These are phyloP conservation scores for Musca domestica DNA, from an alignment of 1,140 invertebrate species.

Conservation along the genomic window DNA sequence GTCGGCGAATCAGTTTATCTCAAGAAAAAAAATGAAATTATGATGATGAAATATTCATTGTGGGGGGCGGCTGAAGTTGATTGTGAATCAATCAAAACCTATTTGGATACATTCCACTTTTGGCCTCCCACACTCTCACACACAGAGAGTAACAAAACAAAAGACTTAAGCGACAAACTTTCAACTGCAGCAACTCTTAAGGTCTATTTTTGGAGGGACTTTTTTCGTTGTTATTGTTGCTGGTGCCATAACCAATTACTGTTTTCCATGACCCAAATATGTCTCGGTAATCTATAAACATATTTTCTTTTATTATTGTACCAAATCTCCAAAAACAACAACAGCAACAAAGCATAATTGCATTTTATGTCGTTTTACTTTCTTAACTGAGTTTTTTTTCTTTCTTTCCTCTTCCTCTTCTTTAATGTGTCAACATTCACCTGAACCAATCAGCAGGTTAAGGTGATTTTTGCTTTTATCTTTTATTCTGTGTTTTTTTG, in stretches of 20 bases:
- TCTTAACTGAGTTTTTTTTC: too few relatives aligned
- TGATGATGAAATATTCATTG: conserved; percentile 7
- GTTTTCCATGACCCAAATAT: too few relatives aligned
- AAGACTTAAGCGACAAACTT: conserved; percentile 13
- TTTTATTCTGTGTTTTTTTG: not conserved
- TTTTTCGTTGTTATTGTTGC: too few relatives aligned
- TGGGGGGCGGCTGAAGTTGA: too few relatives aligned
- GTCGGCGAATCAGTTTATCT: not conserved
- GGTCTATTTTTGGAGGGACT: not conserved
- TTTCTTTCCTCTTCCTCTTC: too few relatives aligned
- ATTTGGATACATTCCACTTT: not conserved
- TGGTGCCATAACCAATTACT: too few relatives aligned
- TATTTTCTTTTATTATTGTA: too few relatives aligned
- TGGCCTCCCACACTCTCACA: too few relatives aligned
- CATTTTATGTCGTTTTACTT: conserved; percentile 16
- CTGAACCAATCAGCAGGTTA: conserved; percentile 10
- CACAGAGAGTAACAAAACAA: not conserved
- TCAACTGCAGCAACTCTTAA: not conserved
- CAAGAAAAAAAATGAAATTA: not conserved
- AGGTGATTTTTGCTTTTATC: conserved; percentile 1
- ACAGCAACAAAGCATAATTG: not conserved
- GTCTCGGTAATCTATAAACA: too few relatives aligned
- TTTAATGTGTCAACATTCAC: conserved; percentile 20
- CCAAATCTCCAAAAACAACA: too few relatives aligned
- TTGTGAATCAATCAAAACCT: too few relatives aligned